These are phyloP conservation scores for Hirtodrosophila histrioides DNA, from an alignment of 2,888 invertebrate species.

Conservation along the genomic window DNA sequence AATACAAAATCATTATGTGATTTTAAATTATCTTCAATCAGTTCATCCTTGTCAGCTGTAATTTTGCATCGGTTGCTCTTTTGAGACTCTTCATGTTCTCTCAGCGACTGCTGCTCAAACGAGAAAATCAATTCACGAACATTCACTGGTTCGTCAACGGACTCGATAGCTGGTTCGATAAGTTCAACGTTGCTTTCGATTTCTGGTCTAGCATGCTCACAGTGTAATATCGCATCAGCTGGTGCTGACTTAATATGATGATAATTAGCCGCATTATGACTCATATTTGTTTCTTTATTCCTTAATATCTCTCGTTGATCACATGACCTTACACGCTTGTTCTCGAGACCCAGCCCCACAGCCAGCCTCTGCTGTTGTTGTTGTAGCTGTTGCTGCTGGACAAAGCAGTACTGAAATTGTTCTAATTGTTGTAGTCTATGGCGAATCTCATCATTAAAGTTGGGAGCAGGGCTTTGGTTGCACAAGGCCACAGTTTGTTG, in stretches of 20 bases:
- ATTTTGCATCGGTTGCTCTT: slow-evolving; percentile 4
- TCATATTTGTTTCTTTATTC: background rate
- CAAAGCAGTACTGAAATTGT: slow-evolving; percentile 59
- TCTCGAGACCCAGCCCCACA: background rate
- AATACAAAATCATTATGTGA: background rate
- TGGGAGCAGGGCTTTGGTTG: background rate
- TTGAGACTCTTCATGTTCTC: slow-evolving; percentile 24
- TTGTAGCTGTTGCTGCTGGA: slow-evolving; percentile 44
- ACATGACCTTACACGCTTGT: background rate
- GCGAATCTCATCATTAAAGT: slow-evolving; percentile 52
- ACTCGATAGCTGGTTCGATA: background rate
- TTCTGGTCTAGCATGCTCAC: background rate
- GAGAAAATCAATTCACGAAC: slow-evolving; percentile 86
- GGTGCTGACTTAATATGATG: background rate
- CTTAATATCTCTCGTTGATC: background rate
- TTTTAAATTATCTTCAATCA: slow-evolving; percentile 1
- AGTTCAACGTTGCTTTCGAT: slow-evolving; percentile 66
- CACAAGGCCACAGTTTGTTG: background rate
- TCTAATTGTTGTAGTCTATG: slow-evolving; percentile 66
- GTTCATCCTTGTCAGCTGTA: background rate
- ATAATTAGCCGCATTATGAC: slow-evolving; percentile 1
- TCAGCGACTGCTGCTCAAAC: slow-evolving; percentile 86
- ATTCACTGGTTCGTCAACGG: slow-evolving; percentile 78
- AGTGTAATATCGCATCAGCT: background rate
- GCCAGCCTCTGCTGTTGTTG: background rate